Evolutionary conservation across 2,797 vertebrate genomes (phyloP).

Genomic region (Allobates femoralis): DNA sequence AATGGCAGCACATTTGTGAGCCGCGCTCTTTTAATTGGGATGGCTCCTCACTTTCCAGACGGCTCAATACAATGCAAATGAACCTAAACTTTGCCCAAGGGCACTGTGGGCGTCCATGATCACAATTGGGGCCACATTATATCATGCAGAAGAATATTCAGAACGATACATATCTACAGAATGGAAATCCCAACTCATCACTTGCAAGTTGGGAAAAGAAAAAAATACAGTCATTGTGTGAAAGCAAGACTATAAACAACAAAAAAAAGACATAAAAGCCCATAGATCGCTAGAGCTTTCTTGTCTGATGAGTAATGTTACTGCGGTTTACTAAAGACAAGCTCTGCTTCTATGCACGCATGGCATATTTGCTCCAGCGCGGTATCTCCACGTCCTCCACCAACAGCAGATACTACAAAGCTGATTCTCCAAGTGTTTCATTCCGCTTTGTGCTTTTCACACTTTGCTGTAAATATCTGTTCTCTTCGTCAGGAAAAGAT

Average conservation of each 20-base stretch:
- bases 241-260: conserved; percentile 35
- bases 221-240: background rate
- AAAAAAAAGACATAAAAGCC: conserved; percentile 22
- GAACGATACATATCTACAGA: background rate
- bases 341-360: conserved; percentile 10
- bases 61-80: background rate
- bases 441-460: conserved; percentile 17
- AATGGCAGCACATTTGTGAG: background rate
- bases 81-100: background rate
- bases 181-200: conserved; percentile 11
- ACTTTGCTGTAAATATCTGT: background rate
- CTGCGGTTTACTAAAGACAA: conserved; percentile 21
- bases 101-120: background rate
- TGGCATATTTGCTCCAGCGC: conserved; percentile 34
- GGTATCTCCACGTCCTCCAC: conserved; percentile 21
- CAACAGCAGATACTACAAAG: conserved; percentile 11
- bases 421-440: background rate
- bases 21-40: background rate
- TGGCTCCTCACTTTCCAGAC: background rate
- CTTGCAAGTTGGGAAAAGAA: conserved; percentile 16
- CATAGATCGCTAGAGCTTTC: background rate
- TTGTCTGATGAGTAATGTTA: conserved; percentile 16
- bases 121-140: background rate
- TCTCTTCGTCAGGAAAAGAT: background rate
- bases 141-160: background rate